phyloP scores from a whole-genome alignment of 1,140 invertebrate species.

The Plutomurus gul region DNA sequence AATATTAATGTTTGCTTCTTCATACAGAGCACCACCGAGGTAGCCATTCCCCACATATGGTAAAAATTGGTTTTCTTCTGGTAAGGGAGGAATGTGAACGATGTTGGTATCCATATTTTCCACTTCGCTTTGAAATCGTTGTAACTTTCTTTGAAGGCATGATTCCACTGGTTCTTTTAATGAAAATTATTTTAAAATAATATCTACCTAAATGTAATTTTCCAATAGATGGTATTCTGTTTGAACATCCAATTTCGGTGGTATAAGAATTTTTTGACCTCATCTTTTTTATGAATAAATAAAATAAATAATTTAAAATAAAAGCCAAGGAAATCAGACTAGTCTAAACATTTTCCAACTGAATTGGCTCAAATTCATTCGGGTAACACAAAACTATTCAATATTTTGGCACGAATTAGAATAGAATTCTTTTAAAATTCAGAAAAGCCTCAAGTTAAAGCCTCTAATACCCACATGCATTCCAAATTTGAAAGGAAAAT shows the following conservation, averaged over 20 bases:
- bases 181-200: slow-evolving; percentile 2
- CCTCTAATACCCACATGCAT: no score
- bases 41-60: slow-evolving; percentile 81
- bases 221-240: no score
- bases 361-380: no score
- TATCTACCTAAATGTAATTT: background rate
- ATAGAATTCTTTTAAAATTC: no score
- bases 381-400: no score
- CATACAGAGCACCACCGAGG: slow-evolving; percentile 68
- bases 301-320: background rate
- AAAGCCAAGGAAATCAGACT: no score
- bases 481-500: no score
- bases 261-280: no score
- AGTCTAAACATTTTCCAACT: no score
- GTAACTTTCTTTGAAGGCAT: slow-evolving; percentile 69
- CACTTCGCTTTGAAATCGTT: slow-evolving; percentile 64
- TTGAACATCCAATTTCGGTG: slow-evolving; percentile 32
- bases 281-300: no score
- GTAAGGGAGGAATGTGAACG: slow-evolving; percentile 63
- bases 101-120: slow-evolving; percentile 72
- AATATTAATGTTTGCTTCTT: slow-evolving; percentile 70
- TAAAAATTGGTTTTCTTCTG: slow-evolving; percentile 66
- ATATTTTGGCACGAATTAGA: no score
- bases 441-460: no score
- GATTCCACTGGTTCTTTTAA: slow-evolving; percentile 64